Base-by-base conservation (phyloP, 35 echinoderm and acorn worm genomes). In the Hemicentrotus pulcherrimus region DNA sequence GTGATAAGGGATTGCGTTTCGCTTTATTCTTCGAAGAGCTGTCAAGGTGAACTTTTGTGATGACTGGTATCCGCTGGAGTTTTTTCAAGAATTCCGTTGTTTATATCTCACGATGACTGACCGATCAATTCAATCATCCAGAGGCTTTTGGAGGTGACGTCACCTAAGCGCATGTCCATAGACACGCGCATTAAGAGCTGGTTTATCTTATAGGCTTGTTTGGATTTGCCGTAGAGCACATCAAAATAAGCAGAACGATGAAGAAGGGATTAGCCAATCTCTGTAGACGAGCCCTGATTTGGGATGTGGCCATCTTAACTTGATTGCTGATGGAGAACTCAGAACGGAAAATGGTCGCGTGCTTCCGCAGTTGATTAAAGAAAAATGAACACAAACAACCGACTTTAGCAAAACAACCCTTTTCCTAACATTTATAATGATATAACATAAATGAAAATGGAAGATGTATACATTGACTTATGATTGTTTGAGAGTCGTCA, bases 181-280 rank as follows among this genome's bases (percentile, higher is more conserved):
- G 65, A 28, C 65, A 78, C 65, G 4, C 22, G 65, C 65, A 78
- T 78, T 78, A 78, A 78, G 65, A 18, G 24, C 28, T 78, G 65
- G 65, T 78, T 78, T 78, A 78, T 78, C 65, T 78, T 78, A 78
- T 78, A 78, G 65, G 65, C 65, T 78, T 78, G 65, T 78, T 78
- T 78, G 65, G 65, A 78, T 78, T 55, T 78, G 65, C 65, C 19
- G 65, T 78, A 78, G 28, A 78, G 65, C 65, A 78, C 65, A 78
- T 78, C 65, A 78, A 78, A 78, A 78, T 78, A 78, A 78, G 65
- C 65, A 78, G 19, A 78, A 78, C 65, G 65, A 78, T 78, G 65
- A 22, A 78, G 24, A 78, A 28, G 65, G 65, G 65, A 78, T 78
- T 78, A 78, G 22, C 28, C 65, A 24, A 78, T 78, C 65, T 78